These are phyloP conservation scores for Pristionchus fissidentatus DNA, from an alignment of 2,888 invertebrate species.

Conservation along the genomic window DNA sequence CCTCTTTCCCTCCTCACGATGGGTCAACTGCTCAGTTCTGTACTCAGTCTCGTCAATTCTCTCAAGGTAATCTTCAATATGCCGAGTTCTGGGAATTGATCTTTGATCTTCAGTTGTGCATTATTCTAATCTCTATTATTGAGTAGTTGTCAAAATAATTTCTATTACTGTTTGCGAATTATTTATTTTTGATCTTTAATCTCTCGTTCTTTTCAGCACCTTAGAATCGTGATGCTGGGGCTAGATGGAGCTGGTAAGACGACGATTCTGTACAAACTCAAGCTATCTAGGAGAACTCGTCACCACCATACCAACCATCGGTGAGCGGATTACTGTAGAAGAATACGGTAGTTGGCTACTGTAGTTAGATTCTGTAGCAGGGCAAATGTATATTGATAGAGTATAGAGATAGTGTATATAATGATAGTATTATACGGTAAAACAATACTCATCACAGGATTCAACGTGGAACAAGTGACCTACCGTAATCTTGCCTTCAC, in stretches of 20 bases:
- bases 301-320: slow-evolving; percentile 50
- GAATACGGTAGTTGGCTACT: no score
- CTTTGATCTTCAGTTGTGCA: no score
- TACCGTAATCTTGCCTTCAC: slow-evolving; percentile 47
- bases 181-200: not conserved
- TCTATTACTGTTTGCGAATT: not conserved
- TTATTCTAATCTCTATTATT: not conserved
- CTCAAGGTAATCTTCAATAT: not conserved
- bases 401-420: not conserved
- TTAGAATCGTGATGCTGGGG: slow-evolving; percentile 47
- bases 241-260: slow-evolving; percentile 47
- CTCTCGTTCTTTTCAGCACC: slow-evolving; percentile 12
- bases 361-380: no score
- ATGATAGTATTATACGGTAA: not conserved
- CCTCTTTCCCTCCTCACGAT: not conserved
- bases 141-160: not conserved
- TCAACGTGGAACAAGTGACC: slow-evolving; percentile 46
- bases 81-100: no score
- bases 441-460: slow-evolving; percentile 7
- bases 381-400: no score
- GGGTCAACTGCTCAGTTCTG: slow-evolving; percentile 15
- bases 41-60: slow-evolving; percentile 6
- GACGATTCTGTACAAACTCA: slow-evolving; percentile 49
- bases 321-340: not conserved
- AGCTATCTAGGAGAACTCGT: slow-evolving; percentile 48